Percentiles rank a stretch among this genome's conserved stretches.
Evolutionary conservation across 2,113 vertebrate species (phyloP).

Genomic region (Chaenogobius annularis): DNA sequence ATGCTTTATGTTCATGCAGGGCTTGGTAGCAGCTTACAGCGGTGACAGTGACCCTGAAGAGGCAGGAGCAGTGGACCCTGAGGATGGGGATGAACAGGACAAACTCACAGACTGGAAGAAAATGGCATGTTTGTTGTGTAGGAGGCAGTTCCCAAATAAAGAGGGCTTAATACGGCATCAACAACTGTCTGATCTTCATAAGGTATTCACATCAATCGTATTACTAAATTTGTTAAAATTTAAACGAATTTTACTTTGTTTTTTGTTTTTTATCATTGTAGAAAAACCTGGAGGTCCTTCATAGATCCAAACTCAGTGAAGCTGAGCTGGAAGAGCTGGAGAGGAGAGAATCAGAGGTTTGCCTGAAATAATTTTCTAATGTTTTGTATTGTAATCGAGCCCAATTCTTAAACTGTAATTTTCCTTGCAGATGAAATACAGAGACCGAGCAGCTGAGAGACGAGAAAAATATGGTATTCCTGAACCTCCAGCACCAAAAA

Average conservation of each 20-base stretch:
- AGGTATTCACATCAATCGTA: conserved; percentile 75
- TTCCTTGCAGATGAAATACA: conserved; percentile 88
- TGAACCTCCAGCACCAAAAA: conserved; percentile 93
- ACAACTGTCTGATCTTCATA: conserved; percentile 96
- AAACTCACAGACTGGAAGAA: conserved; percentile 97
- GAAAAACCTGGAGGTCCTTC: conserved; percentile 97
- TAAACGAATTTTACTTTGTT: not conserved
- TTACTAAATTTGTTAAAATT: not conserved
- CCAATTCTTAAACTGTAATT: not conserved
- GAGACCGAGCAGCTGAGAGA: conserved; percentile 94
- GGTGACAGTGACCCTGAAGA: conserved; percentile 97
- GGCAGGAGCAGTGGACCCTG: conserved; percentile 72
- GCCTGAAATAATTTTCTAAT: not conserved
- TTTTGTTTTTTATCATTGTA: conserved; percentile 49
- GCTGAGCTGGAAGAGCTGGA: conserved; percentile 95
- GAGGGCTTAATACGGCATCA: conserved; percentile 91
- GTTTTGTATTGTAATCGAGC: not conserved
- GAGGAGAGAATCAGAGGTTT: conserved; percentile 93
- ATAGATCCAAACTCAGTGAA: conserved; percentile 86
- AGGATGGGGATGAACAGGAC: conserved; percentile 84
- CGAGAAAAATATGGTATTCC: conserved; percentile 98
- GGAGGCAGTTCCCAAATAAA: conserved; percentile 95
- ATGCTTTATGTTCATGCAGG: conserved; percentile 59
- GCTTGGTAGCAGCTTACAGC: conserved; percentile 94
- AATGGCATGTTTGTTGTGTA: conserved; percentile 92